These are phyloP conservation scores for Neocrepidodera transversa DNA, from an alignment of 2,888 invertebrate species.

Conservation along the genomic window DNA sequence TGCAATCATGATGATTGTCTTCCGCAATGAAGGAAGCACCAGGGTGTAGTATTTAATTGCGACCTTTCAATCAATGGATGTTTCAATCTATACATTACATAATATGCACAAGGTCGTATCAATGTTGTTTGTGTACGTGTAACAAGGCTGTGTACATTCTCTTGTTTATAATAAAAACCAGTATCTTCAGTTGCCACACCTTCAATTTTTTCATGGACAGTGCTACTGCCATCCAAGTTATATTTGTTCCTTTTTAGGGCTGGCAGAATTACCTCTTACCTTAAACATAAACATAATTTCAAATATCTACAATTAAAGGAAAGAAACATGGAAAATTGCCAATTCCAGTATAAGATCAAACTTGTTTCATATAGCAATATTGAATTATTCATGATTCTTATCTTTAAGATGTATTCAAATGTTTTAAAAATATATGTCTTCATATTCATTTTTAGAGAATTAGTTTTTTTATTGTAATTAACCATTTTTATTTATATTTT, in stretches of 20 bases:
- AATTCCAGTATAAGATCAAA: no score
- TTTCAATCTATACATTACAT: constrained; percentile 59
- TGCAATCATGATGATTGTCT: constrained; percentile 62
- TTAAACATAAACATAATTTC: no score
- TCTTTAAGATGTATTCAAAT: no score
- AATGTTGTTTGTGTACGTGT: constrained; percentile 62
- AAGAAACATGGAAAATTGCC: no score
- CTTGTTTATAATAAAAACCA: constrained; percentile 53
- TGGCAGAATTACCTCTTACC: constrained; percentile 9
- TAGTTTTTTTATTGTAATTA: not conserved
- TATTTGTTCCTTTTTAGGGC: constrained; percentile 39
- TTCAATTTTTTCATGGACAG: constrained; percentile 35
- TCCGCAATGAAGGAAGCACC: constrained; percentile 61
- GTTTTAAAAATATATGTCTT: no score
- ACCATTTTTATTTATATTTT: constrained; percentile 4
- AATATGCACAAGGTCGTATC: constrained; percentile 60
- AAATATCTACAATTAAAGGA: no score
- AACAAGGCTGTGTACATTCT: constrained; percentile 61
- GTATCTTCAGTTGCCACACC: constrained; percentile 41
- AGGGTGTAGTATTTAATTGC: constrained; percentile 62
- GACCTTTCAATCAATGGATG: constrained; percentile 61
- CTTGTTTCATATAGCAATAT: no score
- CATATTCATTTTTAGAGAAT: no score
- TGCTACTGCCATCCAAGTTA: constrained; percentile 37
- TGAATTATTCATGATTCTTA: no score